Base-by-base conservation (phyloP, 2,888 invertebrate genomes). In the Leptinotarsa tumamoca region DNA sequence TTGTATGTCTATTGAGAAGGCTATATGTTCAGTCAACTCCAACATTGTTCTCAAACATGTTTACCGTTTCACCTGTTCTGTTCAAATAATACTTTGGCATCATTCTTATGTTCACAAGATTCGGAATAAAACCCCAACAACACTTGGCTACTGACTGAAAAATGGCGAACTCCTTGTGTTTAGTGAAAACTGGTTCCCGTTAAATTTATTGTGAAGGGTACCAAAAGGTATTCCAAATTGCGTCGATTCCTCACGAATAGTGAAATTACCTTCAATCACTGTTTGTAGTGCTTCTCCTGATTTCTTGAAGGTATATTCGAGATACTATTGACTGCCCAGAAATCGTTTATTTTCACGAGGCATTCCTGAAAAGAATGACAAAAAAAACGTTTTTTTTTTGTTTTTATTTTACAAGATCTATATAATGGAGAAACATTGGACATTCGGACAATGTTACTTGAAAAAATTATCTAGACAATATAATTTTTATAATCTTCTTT, bases 51-150 rank as follows among this genome's bases (percentile, higher is more conserved):
- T 54, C 67, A 58, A 80, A 80, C 18, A 68, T 72, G 51, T 51
- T 50, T 17, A 69, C 58, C n/a, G 67, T 73, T 75, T 43, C 69
- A n/a, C 76, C 75, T 67, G 67, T 71, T 33, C 63, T 67, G 61
- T 79, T 73, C 23, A 80, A 73, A 72, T 74, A 79, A 72, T 71
- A 67, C 61, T 79, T 79, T 51, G 76, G 68, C 51, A 79, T 67
- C 71, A 76, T 76, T 52, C 72, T 67, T 54, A 75, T 13, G 33
- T 78, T 73, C 49, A 61, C 43, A 14, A 73, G 14, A 67, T 63
- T 63, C 58, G 76, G 71, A 15, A 78, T 78, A 71, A 79, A 79
- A n/a, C 79, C 78, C 74, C 76, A 79, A 54, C 78, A 58, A 69
- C 56, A 71, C 56, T 70, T 70, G 13, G 49, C 50, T 43, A 43